These are phyloP conservation scores for Copsychus sechellarum DNA, from an alignment of 2,113 vertebrate species.

Conservation along the genomic window DNA sequence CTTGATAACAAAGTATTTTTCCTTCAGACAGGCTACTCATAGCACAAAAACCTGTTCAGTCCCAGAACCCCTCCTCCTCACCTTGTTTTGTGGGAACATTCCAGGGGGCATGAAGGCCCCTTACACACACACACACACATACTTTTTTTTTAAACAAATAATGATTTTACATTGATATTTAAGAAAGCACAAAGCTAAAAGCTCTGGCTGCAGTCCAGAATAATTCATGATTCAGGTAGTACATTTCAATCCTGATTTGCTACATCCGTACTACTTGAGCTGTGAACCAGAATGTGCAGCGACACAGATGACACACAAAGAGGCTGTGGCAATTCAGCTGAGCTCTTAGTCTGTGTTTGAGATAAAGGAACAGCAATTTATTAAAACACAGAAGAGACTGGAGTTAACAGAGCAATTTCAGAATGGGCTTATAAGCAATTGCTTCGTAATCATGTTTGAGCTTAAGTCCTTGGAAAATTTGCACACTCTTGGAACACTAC, in stretches of 20 bases:
- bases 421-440: slow-evolving; percentile 25
- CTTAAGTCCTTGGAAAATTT: slow-evolving; percentile 35
- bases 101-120: neutral
- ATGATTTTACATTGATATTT: neutral
- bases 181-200: neutral
- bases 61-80: neutral
- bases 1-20: neutral
- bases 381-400: slow-evolving; percentile 26
- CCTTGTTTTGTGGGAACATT: neutral
- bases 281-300: neutral
- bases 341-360: neutral
- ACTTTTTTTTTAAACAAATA: neutral
- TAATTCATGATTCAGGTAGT: neutral
- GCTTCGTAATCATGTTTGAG: neutral
- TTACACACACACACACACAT: neutral
- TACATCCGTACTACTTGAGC: neutral
- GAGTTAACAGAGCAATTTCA: slow-evolving; percentile 31
- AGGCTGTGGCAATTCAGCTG: neutral
- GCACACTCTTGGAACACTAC: neutral
- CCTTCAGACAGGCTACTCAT: neutral
- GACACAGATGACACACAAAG: neutral
- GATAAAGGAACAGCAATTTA: slow-evolving; percentile 27
- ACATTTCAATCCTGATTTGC: neutral
- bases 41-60: neutral
- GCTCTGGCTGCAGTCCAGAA: neutral